Evolutionary conservation across 1,140 invertebrate species (phyloP), one percentile per base, ranked within the genome.

Genomic region (Eciton burchellii): DNA sequence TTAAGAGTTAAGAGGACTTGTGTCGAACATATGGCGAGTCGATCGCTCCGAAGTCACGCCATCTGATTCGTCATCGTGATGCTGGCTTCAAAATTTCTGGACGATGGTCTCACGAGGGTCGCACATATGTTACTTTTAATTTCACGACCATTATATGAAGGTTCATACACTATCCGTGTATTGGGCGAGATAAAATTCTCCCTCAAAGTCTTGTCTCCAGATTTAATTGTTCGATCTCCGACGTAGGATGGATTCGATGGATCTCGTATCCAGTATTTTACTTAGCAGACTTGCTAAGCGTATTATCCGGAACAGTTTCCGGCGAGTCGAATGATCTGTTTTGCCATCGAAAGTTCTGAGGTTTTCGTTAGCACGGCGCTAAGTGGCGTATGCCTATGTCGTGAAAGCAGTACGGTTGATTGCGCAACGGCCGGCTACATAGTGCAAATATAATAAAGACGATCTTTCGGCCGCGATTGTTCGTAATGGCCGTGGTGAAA

Each of bases 381-480:
- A 63, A 45, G 57, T 54, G 19, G 35, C 21, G 12, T 16, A 57
- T 14, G 43, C 21, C n/a, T 16, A 57, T 14, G 43, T 11, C 68
- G 81, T 81, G 86, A 81, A 84, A 84, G 68, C 60, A 79, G 65
- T 68, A 63, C 43, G 14, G 52, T 45, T 16, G 26, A 21, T 87
- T 77, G 29, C 56, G 52, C 68, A 87, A 81, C 62, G 12, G 26
- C 82, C 68, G 54, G n/a, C 85, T 87, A 88, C 49, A 77, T 72
- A 57, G 84, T 73, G 76, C 89, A 90, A 90, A 89, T 90, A 89
- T 90, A 90, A 90, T 90, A 88, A 79, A 88, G 79, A 70, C 81
- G 86, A 86, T 84, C 84, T 65, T 74, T 49, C 76, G 21, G 29
- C 12, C 60, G 35, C 41, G 74, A 91, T 91, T 91, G 83, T 91